phyloP scores from a whole-genome alignment of 1,140 invertebrate species.

The Pararge aegeria region DNA sequence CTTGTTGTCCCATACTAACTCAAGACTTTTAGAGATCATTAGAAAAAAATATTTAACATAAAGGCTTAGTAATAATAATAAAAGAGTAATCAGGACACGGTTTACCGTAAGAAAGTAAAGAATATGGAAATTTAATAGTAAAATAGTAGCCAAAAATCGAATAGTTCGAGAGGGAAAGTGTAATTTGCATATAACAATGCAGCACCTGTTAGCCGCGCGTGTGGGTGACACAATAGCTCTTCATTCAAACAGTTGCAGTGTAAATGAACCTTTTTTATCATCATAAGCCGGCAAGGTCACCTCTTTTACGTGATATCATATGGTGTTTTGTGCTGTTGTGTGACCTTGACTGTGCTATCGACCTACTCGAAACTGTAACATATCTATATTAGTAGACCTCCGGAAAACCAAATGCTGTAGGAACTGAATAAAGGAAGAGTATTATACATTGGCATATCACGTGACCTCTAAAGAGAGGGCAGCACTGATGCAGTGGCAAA shows the following conservation, averaged over 20 bases:
- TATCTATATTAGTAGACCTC: background rate
- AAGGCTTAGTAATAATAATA: too few relatives aligned
- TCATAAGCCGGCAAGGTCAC: constrained; percentile 59
- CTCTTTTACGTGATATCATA: constrained; percentile 46
- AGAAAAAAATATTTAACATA: too few relatives aligned
- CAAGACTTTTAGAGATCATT: too few relatives aligned
- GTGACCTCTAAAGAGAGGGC: too few relatives aligned
- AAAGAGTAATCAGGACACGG: too few relatives aligned
- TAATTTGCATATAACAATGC: constrained; percentile 77
- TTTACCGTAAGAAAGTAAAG: too few relatives aligned
- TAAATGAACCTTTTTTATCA: constrained; percentile 73
- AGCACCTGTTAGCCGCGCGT: constrained; percentile 58
- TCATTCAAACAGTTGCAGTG: constrained; percentile 61
- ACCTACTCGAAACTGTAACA: background rate
- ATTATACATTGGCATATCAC: too few relatives aligned
- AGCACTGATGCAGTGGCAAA: too few relatives aligned
- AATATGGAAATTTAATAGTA: constrained; percentile 9
- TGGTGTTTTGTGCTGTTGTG: constrained; percentile 31
- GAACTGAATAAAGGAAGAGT: too few relatives aligned
- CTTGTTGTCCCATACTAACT: too few relatives aligned
- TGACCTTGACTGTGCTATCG: constrained; percentile 14
- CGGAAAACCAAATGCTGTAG: too few relatives aligned
- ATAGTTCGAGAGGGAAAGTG: constrained; percentile 63
- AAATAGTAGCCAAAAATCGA: constrained; percentile 24
- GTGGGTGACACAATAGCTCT: constrained; percentile 62